These are phyloP conservation scores for Henicopernis longicauda DNA, from an alignment of 2,113 vertebrate genomes.

Conservation along the genomic window DNA sequence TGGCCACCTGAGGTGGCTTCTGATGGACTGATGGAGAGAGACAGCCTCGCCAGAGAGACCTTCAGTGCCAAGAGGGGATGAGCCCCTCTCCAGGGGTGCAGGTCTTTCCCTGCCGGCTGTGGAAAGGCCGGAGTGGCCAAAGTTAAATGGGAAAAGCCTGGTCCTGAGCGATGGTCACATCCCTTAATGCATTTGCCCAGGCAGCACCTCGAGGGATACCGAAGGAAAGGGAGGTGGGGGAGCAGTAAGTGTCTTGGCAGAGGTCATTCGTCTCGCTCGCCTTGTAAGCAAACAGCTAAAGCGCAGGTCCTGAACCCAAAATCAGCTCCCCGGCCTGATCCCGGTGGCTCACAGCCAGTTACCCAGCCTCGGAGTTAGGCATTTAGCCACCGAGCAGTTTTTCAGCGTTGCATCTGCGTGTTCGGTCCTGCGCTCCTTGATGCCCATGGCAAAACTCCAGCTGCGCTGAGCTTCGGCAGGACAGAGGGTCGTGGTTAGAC, in stretches of 20 bases:
- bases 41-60: neutral
- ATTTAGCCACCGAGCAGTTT: neutral
- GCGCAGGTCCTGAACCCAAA: neutral
- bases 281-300: neutral
- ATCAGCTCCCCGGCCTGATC: neutral
- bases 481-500: rapidly evolving
- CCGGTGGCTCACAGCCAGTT: rapidly evolving
- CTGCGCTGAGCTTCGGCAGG: neutral
- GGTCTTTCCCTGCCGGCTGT: neutral
- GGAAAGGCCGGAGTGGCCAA: neutral
- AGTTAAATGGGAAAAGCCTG: neutral
- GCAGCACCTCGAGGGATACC: neutral
- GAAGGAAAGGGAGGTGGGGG: neutral
- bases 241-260: neutral
- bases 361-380: rapidly evolving
- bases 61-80: neutral
- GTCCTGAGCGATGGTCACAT: neutral
- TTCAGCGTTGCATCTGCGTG: neutral
- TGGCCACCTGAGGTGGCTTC: neutral
- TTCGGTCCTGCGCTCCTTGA: neutral
- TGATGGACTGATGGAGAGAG: neutral
- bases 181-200: neutral
- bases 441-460: neutral
- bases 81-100: neutral
- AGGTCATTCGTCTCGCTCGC: neutral